These are phyloP conservation scores for Salvelinus fontinalis DNA, from an alignment of 2,113 vertebrate species.

Conservation along the genomic window DNA sequence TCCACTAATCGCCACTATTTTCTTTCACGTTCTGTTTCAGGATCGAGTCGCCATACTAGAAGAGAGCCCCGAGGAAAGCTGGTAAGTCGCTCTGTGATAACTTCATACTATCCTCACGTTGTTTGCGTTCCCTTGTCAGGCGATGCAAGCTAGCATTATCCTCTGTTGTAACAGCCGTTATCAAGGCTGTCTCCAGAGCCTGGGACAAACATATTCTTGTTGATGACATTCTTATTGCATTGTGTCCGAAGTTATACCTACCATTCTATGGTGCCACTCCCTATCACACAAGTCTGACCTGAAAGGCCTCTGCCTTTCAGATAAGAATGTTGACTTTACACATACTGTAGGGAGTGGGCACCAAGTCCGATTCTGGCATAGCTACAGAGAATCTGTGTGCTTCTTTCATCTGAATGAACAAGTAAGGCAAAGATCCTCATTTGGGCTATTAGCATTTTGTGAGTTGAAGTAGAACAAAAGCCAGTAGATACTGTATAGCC, in stretches of 20 bases:
- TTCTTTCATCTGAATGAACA: not conserved
- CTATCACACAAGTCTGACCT: not conserved
- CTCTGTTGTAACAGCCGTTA: not conserved
- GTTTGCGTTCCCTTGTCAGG: not conserved
- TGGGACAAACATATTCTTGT: not conserved
- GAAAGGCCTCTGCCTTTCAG: not conserved
- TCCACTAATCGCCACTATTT: not conserved
- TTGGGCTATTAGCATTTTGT: not conserved
- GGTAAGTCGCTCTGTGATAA: conserved; percentile 26
- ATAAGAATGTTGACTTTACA: not conserved
- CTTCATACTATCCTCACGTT: not conserved
- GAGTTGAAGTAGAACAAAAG: no score
- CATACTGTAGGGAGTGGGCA: not conserved
- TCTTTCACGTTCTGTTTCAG: conserved; percentile 13
- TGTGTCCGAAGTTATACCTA: not conserved
- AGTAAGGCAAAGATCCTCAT: not conserved
- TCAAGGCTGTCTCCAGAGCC: not conserved
- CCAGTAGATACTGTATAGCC: no score
- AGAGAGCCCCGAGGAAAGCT: not conserved
- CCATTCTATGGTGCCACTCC: not conserved
- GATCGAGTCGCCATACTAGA: conserved; percentile 50
- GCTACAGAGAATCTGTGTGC: not conserved
- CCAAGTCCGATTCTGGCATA: not conserved
- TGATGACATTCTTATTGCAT: not conserved
- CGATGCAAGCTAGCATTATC: not conserved